Evolutionary conservation across 2,888 invertebrate genomes (phyloP).

Genomic region (Pristionchus arcanus): DNA sequence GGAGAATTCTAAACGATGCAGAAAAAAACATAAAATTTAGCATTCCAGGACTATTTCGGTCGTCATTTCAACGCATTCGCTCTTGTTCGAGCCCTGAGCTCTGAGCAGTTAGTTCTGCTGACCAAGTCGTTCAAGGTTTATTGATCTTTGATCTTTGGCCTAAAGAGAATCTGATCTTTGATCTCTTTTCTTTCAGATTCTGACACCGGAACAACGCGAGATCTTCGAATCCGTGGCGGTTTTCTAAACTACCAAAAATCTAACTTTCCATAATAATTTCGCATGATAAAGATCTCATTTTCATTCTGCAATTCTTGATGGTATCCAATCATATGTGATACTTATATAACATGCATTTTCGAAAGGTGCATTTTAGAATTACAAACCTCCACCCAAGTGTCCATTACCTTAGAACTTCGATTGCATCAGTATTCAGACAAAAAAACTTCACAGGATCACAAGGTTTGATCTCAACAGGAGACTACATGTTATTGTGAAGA

Average conservation of each 20-base stretch:
- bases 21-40: no score
- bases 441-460: background rate
- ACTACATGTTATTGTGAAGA: background rate
- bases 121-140: slow-evolving; percentile 48
- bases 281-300: background rate
- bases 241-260: no score
- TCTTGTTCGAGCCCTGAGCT: background rate
- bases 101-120: slow-evolving; percentile 8
- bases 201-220: slow-evolving; percentile 48
- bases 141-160: background rate
- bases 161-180: background rate
- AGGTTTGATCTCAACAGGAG: background rate
- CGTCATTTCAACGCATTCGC: slow-evolving; percentile 36
- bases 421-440: background rate
- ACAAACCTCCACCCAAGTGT: no score
- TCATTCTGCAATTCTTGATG: background rate
- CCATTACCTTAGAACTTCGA: no score
- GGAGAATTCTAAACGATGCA: no score
- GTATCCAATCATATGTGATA: no score
- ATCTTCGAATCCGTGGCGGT: slow-evolving; percentile 53
- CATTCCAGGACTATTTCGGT: slow-evolving; percentile 43
- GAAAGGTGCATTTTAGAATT: no score
- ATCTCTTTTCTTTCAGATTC: slow-evolving; percentile 1
- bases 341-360: no score
- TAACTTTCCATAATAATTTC: background rate